Conservation (phyloP, 2,888 invertebrate genomes). For the Pammene aurita region DNA sequence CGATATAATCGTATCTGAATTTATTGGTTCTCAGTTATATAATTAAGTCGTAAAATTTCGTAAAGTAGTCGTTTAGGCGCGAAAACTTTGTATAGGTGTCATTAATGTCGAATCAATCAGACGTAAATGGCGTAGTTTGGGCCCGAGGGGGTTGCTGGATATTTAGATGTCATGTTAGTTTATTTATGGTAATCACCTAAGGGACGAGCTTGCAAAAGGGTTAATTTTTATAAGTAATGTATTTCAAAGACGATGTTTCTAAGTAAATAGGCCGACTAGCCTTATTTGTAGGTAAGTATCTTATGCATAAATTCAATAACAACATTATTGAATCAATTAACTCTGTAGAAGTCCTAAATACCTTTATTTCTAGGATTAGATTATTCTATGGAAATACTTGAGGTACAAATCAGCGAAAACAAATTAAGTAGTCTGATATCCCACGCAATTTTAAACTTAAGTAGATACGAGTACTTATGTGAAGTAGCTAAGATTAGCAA, state of each 20-base stretch:
- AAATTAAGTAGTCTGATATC: no score
- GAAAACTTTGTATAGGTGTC: constrained; percentile 68
- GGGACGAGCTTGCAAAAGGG: constrained; percentile 35
- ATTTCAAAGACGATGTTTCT: background rate
- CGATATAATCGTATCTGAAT: constrained; percentile 68
- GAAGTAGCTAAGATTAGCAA: no score
- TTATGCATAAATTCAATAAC: no score
- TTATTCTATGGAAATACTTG: no score
- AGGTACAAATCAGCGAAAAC: no score
- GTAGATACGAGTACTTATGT: no score
- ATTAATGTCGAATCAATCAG: constrained; percentile 79
- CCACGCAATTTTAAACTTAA: no score
- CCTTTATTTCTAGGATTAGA: no score
- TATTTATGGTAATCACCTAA: constrained; percentile 68
- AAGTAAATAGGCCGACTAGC: no score
- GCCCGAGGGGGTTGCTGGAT: constrained; percentile 53
- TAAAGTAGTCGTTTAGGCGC: constrained; percentile 65
- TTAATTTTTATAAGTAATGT: constrained; percentile 4
- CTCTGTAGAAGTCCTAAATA: no score
- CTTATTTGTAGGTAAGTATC: no score
- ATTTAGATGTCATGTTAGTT: constrained; percentile 54
- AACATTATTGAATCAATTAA: no score
- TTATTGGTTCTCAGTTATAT: constrained; percentile 64
- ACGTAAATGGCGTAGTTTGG: constrained; percentile 56
- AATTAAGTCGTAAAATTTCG: constrained; percentile 71